Base-by-base conservation (phyloP, 30 jellyfish, hydroid and myxozoan genomes). In the Aurelia aurita region DNA sequence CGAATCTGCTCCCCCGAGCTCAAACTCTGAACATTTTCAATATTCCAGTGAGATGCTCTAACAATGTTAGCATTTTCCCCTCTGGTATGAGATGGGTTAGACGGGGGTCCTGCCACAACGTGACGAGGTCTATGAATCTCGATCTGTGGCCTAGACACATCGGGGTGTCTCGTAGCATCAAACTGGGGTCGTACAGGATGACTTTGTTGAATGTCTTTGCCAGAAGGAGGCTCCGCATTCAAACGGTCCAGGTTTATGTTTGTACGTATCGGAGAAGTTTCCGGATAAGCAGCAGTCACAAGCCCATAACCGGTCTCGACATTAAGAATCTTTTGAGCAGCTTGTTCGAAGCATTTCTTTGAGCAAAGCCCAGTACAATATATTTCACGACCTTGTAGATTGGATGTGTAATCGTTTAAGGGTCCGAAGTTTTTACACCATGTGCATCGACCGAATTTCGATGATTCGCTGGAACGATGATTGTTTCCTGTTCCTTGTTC, bases 351-450 rank as follows among this genome's bases (percentile, higher is more conserved):
- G 72, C 97, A 90, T 47, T 75, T 65, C 71, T 90, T 86, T 6
- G 97, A 90, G 91, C 97, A 90, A 73, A 90, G 74, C 15, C 97
- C 97, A 39, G 95, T 82, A 76, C 97, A 90, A 43, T 82, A 90
- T 26, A 90, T 90, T 67, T 90, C 97, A 7, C 90, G 85, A 32
- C 95, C 95, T 53, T 83, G 91, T 1, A 82, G 51, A 58, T 70
- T 87, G 5, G 97, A 49, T 16, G 94, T 66, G 53, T 69, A 90
- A 58, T 90, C 90, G 74, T 76, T 89, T 14, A 90, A 82, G 72
- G 20, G 47, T 4, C 91, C 91, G 51, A 68, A 70, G 68, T 20
- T 27, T 63, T 90, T 74, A 60, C 97, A 90, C 95, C 95, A 84
- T 5, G 90, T 84, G 39, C 97, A 90, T 29, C 62, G 58, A 68